Conservation (phyloP, 1,140 invertebrate species). For the Prorops nasuta region DNA sequence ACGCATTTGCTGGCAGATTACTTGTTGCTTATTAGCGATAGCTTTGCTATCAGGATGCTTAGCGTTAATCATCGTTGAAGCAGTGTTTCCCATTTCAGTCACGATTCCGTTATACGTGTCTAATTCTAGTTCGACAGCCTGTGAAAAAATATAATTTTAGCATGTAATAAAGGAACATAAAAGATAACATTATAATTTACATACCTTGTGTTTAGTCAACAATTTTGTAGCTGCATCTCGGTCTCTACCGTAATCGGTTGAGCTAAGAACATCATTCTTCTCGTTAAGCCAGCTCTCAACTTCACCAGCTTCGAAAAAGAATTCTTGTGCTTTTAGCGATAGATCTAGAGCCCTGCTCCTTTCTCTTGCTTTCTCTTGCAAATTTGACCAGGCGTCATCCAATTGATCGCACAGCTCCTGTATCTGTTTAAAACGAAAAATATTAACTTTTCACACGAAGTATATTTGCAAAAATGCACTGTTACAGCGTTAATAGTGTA, state of each 20-base stretch:
- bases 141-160: constrained; percentile 20
- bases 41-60: constrained; percentile 79
- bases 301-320: constrained; percentile 86
- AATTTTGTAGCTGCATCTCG: constrained; percentile 86
- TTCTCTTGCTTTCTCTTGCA: constrained; percentile 68
- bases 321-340: constrained; percentile 85
- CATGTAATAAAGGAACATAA: constrained; percentile 3
- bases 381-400: constrained; percentile 67
- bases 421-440: constrained; percentile 52
- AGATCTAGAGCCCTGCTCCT: constrained; percentile 78
- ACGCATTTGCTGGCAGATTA: constrained; percentile 76
- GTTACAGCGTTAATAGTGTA: no score
- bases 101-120: constrained; percentile 92
- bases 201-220: constrained; percentile 87
- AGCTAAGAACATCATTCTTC: constrained; percentile 77
- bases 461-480: neutral
- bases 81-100: constrained; percentile 87
- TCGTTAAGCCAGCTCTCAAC: constrained; percentile 91
- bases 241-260: constrained; percentile 84
- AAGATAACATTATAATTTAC: constrained; percentile 3
- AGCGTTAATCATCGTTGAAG: constrained; percentile 72
- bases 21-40: constrained; percentile 75
- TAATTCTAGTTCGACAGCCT: constrained; percentile 87
- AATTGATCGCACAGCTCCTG: constrained; percentile 66
- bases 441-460: no score